Percentiles rank a stretch among this genome's conserved stretches.
These are phyloP conservation scores for Cheilosia impressa DNA, from an alignment of 2,888 invertebrate species.

Conservation along the genomic window DNA sequence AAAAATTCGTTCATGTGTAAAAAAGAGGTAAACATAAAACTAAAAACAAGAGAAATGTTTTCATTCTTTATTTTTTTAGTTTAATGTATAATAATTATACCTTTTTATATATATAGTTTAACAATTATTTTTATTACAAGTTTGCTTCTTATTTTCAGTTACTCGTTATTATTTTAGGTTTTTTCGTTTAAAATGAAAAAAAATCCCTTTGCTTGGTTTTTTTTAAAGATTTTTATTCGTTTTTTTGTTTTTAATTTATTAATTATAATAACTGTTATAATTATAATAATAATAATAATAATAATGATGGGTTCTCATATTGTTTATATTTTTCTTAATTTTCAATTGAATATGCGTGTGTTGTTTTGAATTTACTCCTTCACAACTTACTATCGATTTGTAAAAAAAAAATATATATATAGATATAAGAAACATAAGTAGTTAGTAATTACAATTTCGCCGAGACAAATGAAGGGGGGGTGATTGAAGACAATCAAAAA, in stretches of 20 bases:
- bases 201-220: slow-evolving; percentile 46
- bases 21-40: slow-evolving; percentile 14
- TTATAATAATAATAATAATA: slow-evolving; percentile 71
- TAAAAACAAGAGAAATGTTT: slow-evolving; percentile 52
- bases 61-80: slow-evolving; percentile 31
- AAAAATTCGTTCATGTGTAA: slow-evolving; percentile 2
- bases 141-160: slow-evolving; percentile 44
- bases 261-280: slow-evolving; percentile 72
- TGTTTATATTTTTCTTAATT: slow-evolving; percentile 63
- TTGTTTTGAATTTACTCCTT: slow-evolving; percentile 46
- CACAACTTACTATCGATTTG: slow-evolving; percentile 33
- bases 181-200: slow-evolving; percentile 44
- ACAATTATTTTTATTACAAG: slow-evolving; percentile 71
- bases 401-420: slow-evolving; percentile 6
- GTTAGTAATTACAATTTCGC: slow-evolving; percentile 58
- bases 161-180: slow-evolving; percentile 14
- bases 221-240: slow-evolving; percentile 57
- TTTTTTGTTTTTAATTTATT: slow-evolving; percentile 66
- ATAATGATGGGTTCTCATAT: slow-evolving; percentile 71
- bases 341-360: slow-evolving; percentile 71
- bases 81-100: slow-evolving; percentile 60
- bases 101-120: slow-evolving; percentile 71
- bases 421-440: slow-evolving; percentile 26
- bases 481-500: not conserved
- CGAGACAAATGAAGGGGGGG: slow-evolving; percentile 19